These are phyloP conservation scores for Notarius quadriscutis DNA, from an alignment of 2,113 vertebrate genomes.

Conservation along the genomic window DNA sequence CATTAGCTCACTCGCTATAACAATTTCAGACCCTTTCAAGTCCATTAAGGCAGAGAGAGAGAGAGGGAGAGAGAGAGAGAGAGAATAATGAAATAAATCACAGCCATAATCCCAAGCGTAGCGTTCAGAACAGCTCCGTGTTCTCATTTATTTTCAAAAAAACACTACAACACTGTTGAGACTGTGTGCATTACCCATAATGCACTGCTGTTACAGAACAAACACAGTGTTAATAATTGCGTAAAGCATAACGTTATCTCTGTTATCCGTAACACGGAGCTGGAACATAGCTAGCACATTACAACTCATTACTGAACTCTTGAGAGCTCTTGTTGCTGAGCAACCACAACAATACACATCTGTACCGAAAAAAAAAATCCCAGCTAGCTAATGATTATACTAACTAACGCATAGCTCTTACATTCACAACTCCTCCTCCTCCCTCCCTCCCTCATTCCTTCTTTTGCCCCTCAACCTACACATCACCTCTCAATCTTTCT, in stretches of 20 bases:
- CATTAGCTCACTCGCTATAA: neutral
- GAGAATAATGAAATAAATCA: neutral
- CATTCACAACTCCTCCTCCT: neutral
- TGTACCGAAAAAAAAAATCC: neutral
- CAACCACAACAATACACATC: neutral
- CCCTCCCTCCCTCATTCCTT: neutral
- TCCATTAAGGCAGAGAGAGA: neutral
- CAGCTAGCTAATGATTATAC: neutral
- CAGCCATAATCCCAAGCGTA: no score
- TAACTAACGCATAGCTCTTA: neutral
- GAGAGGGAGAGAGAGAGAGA: neutral
- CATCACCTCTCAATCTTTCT: neutral
- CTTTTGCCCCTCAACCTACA: neutral
- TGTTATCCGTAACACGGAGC: neutral
- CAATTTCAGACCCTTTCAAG: neutral
- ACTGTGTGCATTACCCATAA: neutral
- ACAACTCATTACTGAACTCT: neutral
- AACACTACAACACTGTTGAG: no score
- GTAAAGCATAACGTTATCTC: neutral
- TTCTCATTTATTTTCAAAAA: neutral
- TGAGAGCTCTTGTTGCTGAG: neutral
- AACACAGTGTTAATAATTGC: neutral
- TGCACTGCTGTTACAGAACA: neutral
- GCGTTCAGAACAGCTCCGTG: neutral
- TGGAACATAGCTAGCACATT: neutral